These are phyloP conservation scores for Leontocebus nigricollis DNA, from an alignment of 2,797 vertebrate genomes.

Conservation along the genomic window DNA sequence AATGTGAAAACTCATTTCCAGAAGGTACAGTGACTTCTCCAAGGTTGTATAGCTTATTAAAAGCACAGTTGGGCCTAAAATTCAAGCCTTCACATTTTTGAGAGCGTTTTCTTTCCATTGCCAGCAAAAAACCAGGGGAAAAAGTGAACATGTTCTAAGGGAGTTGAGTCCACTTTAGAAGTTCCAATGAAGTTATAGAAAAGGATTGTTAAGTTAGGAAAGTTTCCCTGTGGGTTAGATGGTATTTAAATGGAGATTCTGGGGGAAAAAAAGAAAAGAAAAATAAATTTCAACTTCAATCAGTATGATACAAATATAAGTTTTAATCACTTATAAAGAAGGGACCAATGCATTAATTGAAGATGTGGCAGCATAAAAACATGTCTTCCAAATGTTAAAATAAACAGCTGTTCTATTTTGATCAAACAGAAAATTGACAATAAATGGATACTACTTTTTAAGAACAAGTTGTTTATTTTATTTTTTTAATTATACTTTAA, in stretches of 20 bases:
- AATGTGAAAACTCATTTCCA: neutral
- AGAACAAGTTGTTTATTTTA: neutral
- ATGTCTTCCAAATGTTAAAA: neutral
- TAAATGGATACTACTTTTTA: neutral
- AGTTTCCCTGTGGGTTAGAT: neutral
- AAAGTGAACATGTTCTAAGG: neutral
- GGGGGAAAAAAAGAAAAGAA: neutral
- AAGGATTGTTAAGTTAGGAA: neutral
- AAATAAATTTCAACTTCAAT: constrained; percentile 1
- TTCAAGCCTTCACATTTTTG: neutral
- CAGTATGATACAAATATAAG: neutral
- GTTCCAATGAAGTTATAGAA: neutral
- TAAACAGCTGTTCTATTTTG: neutral
- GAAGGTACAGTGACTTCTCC: neutral
- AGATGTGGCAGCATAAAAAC: neutral
- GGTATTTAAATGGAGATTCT: neutral
- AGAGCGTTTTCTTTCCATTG: neutral
- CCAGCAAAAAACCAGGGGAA: neutral
- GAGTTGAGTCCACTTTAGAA: neutral
- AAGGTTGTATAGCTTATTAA: neutral
- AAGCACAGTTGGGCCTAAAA: neutral
- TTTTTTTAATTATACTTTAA: too few species aligned
- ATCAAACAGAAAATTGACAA: neutral
- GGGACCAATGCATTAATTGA: neutral
- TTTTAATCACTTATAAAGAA: neutral